A percentile compares a stretch with the other conserved stretches of the same genome.
Conservation (phyloP, 2,113 vertebrate species). For the Rhinopomastus cyanomelas region DNA sequence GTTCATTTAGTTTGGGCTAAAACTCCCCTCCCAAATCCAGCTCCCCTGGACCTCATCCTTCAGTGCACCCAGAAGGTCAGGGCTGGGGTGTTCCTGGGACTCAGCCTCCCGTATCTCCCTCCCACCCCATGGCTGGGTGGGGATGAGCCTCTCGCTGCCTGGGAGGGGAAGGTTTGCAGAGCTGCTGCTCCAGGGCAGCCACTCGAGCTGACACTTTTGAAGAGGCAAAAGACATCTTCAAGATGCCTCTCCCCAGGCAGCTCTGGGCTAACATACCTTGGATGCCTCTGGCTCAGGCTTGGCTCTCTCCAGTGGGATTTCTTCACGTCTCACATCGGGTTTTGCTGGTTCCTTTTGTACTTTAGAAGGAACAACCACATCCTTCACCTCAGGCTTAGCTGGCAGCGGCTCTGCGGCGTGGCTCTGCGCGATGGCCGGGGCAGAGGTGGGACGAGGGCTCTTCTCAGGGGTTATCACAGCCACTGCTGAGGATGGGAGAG, state of each 20-base stretch:
- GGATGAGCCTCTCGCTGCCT: not conserved
- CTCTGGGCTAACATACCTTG: constrained; percentile 75
- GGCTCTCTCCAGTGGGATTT: constrained; percentile 57
- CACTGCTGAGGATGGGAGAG: constrained; percentile 46
- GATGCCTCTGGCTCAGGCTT: constrained; percentile 73
- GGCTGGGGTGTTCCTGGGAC: not conserved
- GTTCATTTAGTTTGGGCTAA: not conserved
- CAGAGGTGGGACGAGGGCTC: constrained; percentile 89
- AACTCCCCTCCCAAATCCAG: not conserved
- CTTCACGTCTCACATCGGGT: constrained; percentile 74
- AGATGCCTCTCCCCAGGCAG: not conserved
- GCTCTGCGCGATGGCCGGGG: constrained; percentile 87
- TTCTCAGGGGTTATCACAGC: constrained; percentile 86
- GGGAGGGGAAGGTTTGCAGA: not conserved
- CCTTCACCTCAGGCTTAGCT: constrained; percentile 46
- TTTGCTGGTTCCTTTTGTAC: constrained; percentile 72
- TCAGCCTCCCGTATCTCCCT: not conserved
- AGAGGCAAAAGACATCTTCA: accelerated
- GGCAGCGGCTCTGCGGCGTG: constrained; percentile 74
- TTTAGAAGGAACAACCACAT: not conserved
- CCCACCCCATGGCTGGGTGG: accelerated
- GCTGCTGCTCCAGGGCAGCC: not conserved
- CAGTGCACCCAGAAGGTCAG: not conserved
- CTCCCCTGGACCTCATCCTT: not conserved
- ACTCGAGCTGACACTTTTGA: not conserved